phyloP scores from a whole-genome alignment of 2,888 invertebrate species.

The Orgyia antiqua region DNA sequence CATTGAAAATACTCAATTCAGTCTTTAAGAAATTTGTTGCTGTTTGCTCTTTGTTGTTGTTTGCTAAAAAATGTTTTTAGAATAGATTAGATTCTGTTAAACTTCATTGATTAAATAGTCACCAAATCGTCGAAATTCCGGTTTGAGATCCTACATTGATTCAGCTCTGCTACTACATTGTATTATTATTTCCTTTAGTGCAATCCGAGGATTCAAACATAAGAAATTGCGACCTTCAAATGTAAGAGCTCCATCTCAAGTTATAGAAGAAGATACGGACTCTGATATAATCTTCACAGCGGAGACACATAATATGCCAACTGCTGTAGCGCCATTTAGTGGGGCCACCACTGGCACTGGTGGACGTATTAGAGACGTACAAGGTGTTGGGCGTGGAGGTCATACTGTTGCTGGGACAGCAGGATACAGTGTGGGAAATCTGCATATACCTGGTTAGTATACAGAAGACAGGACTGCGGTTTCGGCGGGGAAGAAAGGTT shows the following conservation, averaged over 20 bases:
- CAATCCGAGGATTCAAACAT: slow-evolving; percentile 89
- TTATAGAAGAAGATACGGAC: slow-evolving; percentile 78
- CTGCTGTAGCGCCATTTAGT: slow-evolving; percentile 97
- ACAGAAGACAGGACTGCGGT: not conserved
- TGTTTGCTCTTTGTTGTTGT: no score
- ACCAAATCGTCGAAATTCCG: no score
- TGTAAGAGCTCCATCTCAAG: slow-evolving; percentile 76
- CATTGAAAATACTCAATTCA: no score
- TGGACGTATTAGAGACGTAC: slow-evolving; percentile 95
- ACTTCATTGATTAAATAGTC: no score
- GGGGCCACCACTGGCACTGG: slow-evolving; percentile 99
- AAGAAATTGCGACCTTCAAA: slow-evolving; percentile 82
- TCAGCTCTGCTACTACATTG: no score
- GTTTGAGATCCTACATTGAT: no score
- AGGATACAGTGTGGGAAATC: slow-evolving; percentile 96
- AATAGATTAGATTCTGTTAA: no score
- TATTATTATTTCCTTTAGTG: slow-evolving; percentile 79
- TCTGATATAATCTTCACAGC: slow-evolving; percentile 98
- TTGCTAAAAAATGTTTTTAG: no score
- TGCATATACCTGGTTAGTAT: slow-evolving; percentile 88
- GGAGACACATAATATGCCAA: slow-evolving; percentile 99
- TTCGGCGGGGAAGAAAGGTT: no score
- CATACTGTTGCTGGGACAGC: slow-evolving; percentile 97
- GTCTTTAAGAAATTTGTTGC: no score
- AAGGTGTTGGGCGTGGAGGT: slow-evolving; percentile 96